phyloP scores from a whole-genome alignment of 2,113 vertebrate species.

The Halcyon malimbica region DNA sequence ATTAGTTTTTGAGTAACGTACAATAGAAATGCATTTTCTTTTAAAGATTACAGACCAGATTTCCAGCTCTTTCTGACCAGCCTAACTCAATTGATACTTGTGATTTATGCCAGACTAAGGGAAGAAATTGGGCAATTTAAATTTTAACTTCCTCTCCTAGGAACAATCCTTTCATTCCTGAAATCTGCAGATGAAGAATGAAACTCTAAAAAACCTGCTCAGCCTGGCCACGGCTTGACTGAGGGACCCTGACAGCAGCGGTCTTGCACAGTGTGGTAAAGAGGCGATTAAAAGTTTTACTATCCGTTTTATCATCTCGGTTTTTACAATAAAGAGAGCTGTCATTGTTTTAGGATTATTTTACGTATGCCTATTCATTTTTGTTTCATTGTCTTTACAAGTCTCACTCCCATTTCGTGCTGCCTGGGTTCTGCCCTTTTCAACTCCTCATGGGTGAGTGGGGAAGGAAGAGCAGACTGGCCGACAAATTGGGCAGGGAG shows the following conservation, averaged over 20 bases:
- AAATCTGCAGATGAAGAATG: slow-evolving; percentile 54
- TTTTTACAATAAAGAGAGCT: slow-evolving; percentile 61
- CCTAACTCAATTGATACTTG: slow-evolving; percentile 24
- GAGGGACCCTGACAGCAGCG: slow-evolving; percentile 33
- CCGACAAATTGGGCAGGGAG: not conserved
- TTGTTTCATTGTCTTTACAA: slow-evolving; percentile 57
- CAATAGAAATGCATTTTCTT: slow-evolving; percentile 23
- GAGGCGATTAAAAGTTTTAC: slow-evolving; percentile 69
- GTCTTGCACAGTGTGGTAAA: slow-evolving; percentile 23
- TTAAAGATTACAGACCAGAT: not conserved
- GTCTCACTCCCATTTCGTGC: not conserved
- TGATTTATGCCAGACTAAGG: slow-evolving; percentile 37
- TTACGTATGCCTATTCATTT: slow-evolving; percentile 65
- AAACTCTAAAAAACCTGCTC: slow-evolving; percentile 54
- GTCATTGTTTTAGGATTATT: slow-evolving; percentile 66
- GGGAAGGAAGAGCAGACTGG: not conserved
- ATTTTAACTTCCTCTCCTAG: slow-evolving; percentile 59
- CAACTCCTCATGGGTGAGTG: not conserved
- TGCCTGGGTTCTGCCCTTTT: slow-evolving; percentile 40
- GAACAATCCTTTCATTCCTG: slow-evolving; percentile 37
- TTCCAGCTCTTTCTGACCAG: slow-evolving; percentile 15
- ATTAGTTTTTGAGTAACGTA: slow-evolving; percentile 14
- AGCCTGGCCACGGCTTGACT: not conserved
- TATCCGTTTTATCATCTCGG: slow-evolving; percentile 45
- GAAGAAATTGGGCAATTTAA: slow-evolving; percentile 53